These are phyloP conservation scores for Oryzaephilus surinamensis DNA, from an alignment of 1,140 invertebrate genomes.

Conservation along the genomic window DNA sequence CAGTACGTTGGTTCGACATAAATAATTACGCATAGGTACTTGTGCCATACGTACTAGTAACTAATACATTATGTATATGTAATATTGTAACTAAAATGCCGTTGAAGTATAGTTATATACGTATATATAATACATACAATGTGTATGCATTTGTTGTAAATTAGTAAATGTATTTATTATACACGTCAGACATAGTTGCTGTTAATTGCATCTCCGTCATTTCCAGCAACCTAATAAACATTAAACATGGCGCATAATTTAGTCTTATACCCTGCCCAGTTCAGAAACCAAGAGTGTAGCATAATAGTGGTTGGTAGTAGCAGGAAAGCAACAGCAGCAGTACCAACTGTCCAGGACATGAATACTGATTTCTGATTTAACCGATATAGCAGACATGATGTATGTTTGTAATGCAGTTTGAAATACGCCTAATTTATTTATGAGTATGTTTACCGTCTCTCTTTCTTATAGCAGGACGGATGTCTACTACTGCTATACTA, in stretches of 20 bases:
- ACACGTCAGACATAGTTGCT: conserved; percentile 22
- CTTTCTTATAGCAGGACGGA: conserved; percentile 15
- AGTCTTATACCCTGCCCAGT: conserved; percentile 28
- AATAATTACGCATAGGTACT: no score
- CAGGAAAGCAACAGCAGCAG: no score
- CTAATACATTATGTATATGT: no score
- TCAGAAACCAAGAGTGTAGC: no score
- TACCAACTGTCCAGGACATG: conserved; percentile 21
- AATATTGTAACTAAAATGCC: no score
- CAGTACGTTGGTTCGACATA: no score
- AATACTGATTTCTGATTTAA: conserved; percentile 22
- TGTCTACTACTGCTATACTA: no score
- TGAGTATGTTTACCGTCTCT: conserved; percentile 12
- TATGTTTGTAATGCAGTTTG: conserved; percentile 15
- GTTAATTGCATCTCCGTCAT: conserved; percentile 28
- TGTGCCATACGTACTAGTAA: no score
- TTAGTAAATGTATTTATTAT: conserved; percentile 25
- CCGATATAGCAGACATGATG: conserved; percentile 18
- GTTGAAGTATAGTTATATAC: background rate
- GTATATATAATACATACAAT: background rate
- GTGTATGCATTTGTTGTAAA: conserved; percentile 21
- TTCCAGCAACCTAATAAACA: conserved; percentile 28
- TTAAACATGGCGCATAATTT: conserved; percentile 28
- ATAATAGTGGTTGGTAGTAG: no score
- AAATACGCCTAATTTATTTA: conserved; percentile 23